These are phyloP conservation scores for Apomyelois bistriatella DNA, from an alignment of 2,888 invertebrate genomes.

Conservation along the genomic window DNA sequence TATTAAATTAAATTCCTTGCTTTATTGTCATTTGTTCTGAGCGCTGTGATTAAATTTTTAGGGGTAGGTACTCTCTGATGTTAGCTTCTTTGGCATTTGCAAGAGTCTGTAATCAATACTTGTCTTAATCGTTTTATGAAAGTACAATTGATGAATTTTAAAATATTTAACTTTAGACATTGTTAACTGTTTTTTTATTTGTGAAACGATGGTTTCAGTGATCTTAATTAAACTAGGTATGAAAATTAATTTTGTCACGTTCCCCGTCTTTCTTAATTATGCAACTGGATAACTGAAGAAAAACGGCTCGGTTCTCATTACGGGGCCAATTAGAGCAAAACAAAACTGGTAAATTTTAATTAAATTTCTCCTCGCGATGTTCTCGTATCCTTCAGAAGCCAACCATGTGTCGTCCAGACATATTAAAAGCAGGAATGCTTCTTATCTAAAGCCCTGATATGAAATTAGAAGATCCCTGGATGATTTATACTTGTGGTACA, in stretches of 20 bases:
- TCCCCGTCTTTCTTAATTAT: slow-evolving; percentile 28
- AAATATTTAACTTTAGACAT: no score
- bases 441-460: background rate
- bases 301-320: slow-evolving; percentile 38
- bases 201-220: background rate
- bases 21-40: slow-evolving; percentile 19
- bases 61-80: background rate
- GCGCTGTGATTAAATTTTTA: slow-evolving; percentile 16
- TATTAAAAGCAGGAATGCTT: slow-evolving; percentile 1
- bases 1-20: slow-evolving; percentile 48
- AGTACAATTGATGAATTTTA: no score
- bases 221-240: background rate
- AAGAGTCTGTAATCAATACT: no score
- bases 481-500: background rate
- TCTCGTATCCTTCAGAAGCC: background rate
- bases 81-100: background rate
- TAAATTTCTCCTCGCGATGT: slow-evolving; percentile 26
- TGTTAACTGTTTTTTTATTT: no score
- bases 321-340: slow-evolving; percentile 40
- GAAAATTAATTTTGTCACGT: background rate
- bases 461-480: background rate
- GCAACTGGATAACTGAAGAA: slow-evolving; percentile 38
- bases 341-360: slow-evolving; percentile 45
- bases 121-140: no score
- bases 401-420: background rate